A percentile compares a stretch with the other conserved stretches of the same genome.
phyloP scores from a whole-genome alignment of 1,140 invertebrate species.

The Drusus annulatus region DNA sequence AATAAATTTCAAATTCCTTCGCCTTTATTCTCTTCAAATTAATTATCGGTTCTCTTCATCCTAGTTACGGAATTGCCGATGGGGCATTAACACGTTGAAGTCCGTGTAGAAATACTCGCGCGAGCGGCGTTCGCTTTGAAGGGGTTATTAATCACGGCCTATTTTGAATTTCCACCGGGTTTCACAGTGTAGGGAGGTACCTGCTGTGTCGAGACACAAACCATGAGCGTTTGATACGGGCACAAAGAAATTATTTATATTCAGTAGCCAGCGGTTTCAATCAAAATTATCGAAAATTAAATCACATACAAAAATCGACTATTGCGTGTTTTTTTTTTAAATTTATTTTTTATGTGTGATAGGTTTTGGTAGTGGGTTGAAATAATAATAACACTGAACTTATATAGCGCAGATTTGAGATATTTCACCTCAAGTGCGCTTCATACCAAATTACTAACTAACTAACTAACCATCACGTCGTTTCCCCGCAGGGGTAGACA shows the following conservation, averaged over 20 bases:
- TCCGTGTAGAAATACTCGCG: slow-evolving; percentile 10
- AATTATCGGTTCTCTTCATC: neutral
- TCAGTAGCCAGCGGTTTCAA: neutral
- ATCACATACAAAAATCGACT: no score
- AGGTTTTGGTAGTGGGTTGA: no score
- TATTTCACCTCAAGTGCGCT: no score
- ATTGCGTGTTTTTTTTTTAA: no score
- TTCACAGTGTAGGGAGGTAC: slow-evolving; percentile 11
- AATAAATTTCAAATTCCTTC: no score
- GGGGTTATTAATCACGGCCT: slow-evolving; percentile 48
- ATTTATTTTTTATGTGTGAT: no score
- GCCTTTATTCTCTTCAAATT: neutral
- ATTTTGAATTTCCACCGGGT: slow-evolving; percentile 41
- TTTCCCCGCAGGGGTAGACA: no score
- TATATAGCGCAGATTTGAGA: no score
- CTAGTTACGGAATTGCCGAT: neutral
- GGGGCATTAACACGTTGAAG: slow-evolving; percentile 30
- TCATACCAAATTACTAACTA: no score
- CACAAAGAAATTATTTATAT: slow-evolving; percentile 15
- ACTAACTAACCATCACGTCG: no score
- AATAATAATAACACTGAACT: no score
- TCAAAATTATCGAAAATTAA: no score
- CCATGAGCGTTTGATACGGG: slow-evolving; percentile 6
- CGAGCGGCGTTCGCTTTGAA: slow-evolving; percentile 41
- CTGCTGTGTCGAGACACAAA: slow-evolving; percentile 2